Conservation (phyloP, 2,888 invertebrate species). For the Caenorhabditis panamensis region DNA sequence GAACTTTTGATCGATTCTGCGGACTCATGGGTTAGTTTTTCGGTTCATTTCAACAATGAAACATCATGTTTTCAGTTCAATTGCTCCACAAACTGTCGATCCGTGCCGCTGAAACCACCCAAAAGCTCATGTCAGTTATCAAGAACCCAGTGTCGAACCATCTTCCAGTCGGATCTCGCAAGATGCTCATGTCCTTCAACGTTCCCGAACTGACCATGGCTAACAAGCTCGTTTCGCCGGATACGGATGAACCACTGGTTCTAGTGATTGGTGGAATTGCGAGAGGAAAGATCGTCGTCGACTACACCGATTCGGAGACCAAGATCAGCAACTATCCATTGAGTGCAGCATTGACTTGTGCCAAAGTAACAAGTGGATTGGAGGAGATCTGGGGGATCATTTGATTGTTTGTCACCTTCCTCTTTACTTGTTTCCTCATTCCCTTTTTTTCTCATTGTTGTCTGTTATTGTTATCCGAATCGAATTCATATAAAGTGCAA, state of each 20-base stretch:
- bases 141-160: conserved; percentile 96
- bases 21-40: conserved; percentile 90
- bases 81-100: conserved; percentile 94
- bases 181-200: conserved; percentile 92
- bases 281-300: conserved; percentile 89
- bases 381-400: conserved; percentile 79
- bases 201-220: conserved; percentile 62
- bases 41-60: background rate
- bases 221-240: conserved; percentile 65
- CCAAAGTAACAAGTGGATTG: conserved; percentile 86
- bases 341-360: conserved; percentile 95
- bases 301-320: conserved; percentile 92
- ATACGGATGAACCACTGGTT: conserved; percentile 86
- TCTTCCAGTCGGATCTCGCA: conserved; percentile 93
- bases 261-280: conserved; percentile 97
- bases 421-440: background rate
- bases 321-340: conserved; percentile 97
- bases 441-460: conserved; percentile 36
- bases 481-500: conserved; percentile 33
- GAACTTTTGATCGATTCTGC: conserved; percentile 96
- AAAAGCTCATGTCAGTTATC: conserved; percentile 91
- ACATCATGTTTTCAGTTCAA: conserved; percentile 87
- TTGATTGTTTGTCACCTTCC: conserved; percentile 22
- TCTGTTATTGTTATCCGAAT: conserved; percentile 38
- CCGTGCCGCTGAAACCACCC: conserved; percentile 91